phyloP scores from a whole-genome alignment of 2,113 vertebrate genomes.

The Mohoua ochrocephala region DNA sequence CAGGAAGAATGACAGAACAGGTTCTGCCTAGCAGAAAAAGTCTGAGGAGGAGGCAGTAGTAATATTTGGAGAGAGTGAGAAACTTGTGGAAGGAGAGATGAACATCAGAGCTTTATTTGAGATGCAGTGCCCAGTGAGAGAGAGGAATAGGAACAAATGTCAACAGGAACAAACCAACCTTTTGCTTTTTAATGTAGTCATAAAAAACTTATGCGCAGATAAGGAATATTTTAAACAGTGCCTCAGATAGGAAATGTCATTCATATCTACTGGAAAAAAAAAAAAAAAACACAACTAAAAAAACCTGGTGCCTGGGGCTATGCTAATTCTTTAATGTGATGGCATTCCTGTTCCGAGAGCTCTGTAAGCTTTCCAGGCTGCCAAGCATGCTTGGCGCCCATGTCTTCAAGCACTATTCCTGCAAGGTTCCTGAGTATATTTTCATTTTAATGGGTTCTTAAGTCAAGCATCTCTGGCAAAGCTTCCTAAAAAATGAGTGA shows the following conservation, averaged over 20 bases:
- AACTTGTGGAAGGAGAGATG: background rate
- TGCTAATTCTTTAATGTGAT: slow-evolving; percentile 62
- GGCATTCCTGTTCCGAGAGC: slow-evolving; percentile 38
- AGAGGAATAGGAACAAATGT: slow-evolving; percentile 38
- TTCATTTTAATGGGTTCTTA: slow-evolving; percentile 72
- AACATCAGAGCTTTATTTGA: background rate
- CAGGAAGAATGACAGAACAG: background rate
- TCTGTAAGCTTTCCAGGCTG: slow-evolving; percentile 43
- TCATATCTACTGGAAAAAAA: background rate
- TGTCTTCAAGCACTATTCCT: slow-evolving; percentile 1
- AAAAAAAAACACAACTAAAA: background rate
- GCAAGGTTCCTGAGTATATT: slow-evolving; percentile 54
- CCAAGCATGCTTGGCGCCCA: slow-evolving; percentile 3
- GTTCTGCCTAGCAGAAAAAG: background rate
- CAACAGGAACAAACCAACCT: slow-evolving; percentile 50
- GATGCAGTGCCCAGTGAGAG: background rate
- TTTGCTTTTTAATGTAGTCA: slow-evolving; percentile 39
- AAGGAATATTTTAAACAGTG: slow-evolving; percentile 26
- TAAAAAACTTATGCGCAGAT: background rate
- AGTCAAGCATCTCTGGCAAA: slow-evolving; percentile 66
- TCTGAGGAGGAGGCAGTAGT: background rate
- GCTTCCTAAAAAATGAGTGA: slow-evolving; percentile 64
- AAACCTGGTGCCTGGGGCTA: background rate
- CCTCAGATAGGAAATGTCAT: slow-evolving; percentile 53
- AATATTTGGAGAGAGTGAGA: background rate